Evolutionary conservation across 2,797 vertebrate genomes (phyloP).

Genomic region (Phaenicophaeus curvirostris): DNA sequence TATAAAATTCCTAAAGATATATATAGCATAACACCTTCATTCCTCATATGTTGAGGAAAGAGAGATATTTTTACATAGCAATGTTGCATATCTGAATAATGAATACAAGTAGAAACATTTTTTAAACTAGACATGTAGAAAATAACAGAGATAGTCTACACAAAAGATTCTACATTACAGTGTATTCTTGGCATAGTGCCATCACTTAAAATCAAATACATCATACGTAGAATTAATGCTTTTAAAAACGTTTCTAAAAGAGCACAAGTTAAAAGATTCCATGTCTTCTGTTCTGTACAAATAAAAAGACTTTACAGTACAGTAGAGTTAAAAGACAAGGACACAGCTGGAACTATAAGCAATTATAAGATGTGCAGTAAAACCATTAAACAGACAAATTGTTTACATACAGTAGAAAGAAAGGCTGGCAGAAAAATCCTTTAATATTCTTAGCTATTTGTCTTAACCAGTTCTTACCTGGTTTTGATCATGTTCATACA

Average conservation of each 20-base stretch:
- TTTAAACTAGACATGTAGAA: background rate
- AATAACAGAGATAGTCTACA: background rate
- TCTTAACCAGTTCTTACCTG: background rate
- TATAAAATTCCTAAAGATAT: background rate
- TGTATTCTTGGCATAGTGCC: background rate
- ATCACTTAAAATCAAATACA: background rate
- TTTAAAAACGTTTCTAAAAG: background rate
- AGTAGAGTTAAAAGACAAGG: background rate
- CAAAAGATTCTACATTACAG: background rate
- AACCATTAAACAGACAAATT: background rate
- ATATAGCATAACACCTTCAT: background rate
- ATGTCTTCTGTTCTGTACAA: background rate
- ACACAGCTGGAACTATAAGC: background rate
- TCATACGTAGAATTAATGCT: rapidly evolving
- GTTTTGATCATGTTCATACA: background rate
- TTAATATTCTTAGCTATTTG: background rate
- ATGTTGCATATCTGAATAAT: background rate
- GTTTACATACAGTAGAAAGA: background rate
- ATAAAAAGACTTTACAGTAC: background rate
- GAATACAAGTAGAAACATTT: background rate
- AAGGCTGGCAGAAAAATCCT: background rate
- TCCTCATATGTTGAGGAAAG: background rate
- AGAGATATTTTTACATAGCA: background rate
- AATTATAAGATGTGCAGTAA: background rate
- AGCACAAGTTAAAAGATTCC: background rate